Base-by-base conservation (phyloP, 1,140 invertebrate genomes). In the Drosophila sucinea region DNA sequence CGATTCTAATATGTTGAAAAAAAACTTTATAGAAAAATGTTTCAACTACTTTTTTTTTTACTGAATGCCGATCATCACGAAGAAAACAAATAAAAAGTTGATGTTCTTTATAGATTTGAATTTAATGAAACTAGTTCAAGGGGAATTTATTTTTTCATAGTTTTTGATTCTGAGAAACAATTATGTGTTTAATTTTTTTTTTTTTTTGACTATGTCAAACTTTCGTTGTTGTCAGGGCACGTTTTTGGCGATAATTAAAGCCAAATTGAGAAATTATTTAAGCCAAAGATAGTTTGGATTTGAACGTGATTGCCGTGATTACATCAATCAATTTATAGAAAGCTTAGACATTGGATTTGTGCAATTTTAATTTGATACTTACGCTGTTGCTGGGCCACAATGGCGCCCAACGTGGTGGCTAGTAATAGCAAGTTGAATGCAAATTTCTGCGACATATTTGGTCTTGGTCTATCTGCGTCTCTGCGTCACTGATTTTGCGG, bases 371-470 rank as follows among this genome's bases (percentile, higher is more conserved):
- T 56, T 17, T 17, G 17, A 11, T 89, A 86, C 83, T 86, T 77
- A 86, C 83, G 83, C 58, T 86, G 83, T 70, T 89, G 72, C 67
- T 86, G 83, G 58, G 76, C 83, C 35, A 68, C 71, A 44, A 67
- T 66, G 55, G 58, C 35, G 65, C 79, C 83, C 72, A 87, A 38
- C 27, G 74, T 54, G 38, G 73, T 27, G 25, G 44, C 44, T 25
- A 51, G 23, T 61, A 77, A 38, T 41, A 86, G 72, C 67, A 86
- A 64, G 56, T 87, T 40, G 29, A 89, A 77, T 83, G 63, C 83
- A 38, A 77, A 66, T 71, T 70, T 77, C 44, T 70, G 61, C 51
- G 23, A 72, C 83, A 86, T 86, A 54, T 70, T 78, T 56, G 23
- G 33, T 58, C 6, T 29, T 54, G 70, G 77, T 62, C 47, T 44